Percentiles rank a stretch among this genome's conserved stretches.
phyloP scores from a whole-genome alignment of 2,113 vertebrate genomes.

The Lonchura striata region DNA sequence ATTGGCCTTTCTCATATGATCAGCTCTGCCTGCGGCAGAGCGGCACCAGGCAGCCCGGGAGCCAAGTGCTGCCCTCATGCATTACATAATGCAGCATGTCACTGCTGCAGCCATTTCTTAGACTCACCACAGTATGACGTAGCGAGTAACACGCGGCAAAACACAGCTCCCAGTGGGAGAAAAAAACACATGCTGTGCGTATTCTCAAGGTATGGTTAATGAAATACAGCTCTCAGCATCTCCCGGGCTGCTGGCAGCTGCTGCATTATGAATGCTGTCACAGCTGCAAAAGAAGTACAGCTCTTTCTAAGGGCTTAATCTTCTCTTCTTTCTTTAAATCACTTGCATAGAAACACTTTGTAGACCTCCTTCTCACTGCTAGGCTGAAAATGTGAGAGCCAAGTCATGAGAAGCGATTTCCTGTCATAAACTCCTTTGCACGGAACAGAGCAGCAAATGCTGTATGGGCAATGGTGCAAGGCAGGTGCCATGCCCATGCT shows the following conservation, averaged over 20 bases:
- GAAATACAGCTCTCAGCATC: conserved; percentile 30
- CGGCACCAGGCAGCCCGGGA: background rate
- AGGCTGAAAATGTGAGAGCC: background rate
- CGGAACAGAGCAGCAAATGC: accelerated
- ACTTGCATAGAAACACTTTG: background rate
- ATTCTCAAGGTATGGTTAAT: conserved; percentile 21
- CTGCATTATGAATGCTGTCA: background rate
- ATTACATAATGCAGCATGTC: conserved; percentile 35
- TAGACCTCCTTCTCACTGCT: background rate
- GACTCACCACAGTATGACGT: background rate
- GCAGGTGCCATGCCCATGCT: background rate
- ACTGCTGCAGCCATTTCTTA: conserved; percentile 23
- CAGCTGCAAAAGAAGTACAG: background rate
- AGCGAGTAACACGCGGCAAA: background rate
- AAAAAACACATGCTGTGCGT: background rate
- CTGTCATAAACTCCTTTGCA: background rate
- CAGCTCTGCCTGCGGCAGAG: background rate
- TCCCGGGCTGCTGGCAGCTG: background rate
- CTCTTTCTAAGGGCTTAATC: background rate
- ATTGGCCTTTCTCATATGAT: background rate
- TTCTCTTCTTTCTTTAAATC: background rate
- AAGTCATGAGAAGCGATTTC: background rate
- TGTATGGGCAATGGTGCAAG: background rate
- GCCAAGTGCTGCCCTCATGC: background rate
- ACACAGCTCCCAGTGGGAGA: background rate